A percentile compares a stretch with the other conserved stretches of the same genome.
These are phyloP conservation scores for Tridacna crocea DNA, from an alignment of 2,888 invertebrate species.

Conservation along the genomic window DNA sequence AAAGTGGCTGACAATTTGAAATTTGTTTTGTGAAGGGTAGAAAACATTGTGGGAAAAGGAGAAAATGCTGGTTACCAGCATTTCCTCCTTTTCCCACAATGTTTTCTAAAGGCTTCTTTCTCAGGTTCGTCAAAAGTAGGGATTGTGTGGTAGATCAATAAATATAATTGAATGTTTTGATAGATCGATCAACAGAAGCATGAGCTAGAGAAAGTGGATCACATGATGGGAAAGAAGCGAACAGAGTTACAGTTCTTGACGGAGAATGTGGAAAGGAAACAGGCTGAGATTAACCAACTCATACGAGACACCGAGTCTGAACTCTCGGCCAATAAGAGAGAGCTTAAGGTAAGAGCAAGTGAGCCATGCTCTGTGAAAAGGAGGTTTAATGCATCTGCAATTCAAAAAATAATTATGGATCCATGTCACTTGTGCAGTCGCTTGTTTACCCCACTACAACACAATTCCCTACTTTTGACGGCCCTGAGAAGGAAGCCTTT, in stretches of 20 bases:
- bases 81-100: not conserved
- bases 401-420: too few relatives aligned
- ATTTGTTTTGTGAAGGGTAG: not conserved
- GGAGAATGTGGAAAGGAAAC: slow-evolving; percentile 75
- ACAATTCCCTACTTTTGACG: too few relatives aligned
- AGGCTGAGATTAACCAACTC: slow-evolving; percentile 72
- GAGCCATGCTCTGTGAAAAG: too few relatives aligned
- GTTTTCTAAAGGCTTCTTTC: not conserved
- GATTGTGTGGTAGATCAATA: not conserved
- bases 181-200: slow-evolving; percentile 74
- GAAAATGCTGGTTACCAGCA: not conserved
- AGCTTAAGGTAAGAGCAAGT: slow-evolving; percentile 72
- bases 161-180: slow-evolving; percentile 7
- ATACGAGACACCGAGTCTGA: slow-evolving; percentile 79
- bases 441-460: too few relatives aligned
- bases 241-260: slow-evolving; percentile 77
- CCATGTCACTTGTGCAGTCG: too few relatives aligned
- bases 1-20: not conserved
- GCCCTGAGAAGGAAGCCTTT: too few relatives aligned
- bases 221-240: slow-evolving; percentile 74
- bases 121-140: not conserved
- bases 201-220: slow-evolving; percentile 77
- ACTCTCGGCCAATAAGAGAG: slow-evolving; percentile 74
- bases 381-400: too few relatives aligned
- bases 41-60: not conserved